These are phyloP conservation scores for Limosa lapponica DNA, from an alignment of 2,797 vertebrate species.

Conservation along the genomic window DNA sequence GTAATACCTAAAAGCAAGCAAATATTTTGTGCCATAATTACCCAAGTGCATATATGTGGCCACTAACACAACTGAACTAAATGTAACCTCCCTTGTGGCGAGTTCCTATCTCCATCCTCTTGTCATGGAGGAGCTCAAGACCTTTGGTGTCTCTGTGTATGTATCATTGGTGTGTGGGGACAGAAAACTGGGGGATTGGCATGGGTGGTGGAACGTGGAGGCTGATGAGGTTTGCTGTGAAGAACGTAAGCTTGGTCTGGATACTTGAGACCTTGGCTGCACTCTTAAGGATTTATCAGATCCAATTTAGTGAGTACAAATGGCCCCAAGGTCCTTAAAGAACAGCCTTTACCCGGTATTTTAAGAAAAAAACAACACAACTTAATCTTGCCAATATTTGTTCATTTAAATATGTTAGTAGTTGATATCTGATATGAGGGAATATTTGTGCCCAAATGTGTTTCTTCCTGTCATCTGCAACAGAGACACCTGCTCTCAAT, in stretches of 20 bases:
- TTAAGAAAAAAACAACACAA: background rate
- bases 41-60: background rate
- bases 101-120: background rate
- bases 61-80: background rate
- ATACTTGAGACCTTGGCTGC: background rate
- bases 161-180: background rate
- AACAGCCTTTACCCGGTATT: background rate
- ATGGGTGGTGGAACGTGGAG: background rate
- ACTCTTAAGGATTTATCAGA: background rate
- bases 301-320: background rate
- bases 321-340: background rate
- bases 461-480: background rate
- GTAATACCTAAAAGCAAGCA: background rate
- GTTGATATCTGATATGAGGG: background rate
- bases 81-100: fast-evolving
- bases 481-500: background rate
- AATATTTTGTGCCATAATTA: background rate
- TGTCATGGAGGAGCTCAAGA: fast-evolving
- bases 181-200: background rate
- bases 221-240: background rate
- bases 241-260: background rate
- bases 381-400: background rate
- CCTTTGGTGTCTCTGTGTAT: background rate
- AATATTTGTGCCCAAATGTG: background rate
- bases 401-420: background rate